phyloP scores from a whole-genome alignment of 2,797 vertebrate species.

The Melanotaenia parkinsoni region DNA sequence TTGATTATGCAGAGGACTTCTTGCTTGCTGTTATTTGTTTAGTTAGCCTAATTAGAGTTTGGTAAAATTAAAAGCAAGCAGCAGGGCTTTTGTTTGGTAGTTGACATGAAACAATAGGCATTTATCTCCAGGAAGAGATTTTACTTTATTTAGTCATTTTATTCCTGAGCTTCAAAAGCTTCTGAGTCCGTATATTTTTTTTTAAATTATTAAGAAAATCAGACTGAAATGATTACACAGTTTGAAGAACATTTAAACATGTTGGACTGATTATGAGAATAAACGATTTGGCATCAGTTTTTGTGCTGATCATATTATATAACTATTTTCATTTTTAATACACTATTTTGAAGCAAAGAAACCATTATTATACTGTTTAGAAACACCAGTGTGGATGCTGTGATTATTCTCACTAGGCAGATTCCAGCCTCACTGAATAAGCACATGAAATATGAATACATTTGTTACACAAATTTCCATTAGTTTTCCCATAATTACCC shows the following conservation, averaged over 20 bases:
- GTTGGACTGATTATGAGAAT: not conserved
- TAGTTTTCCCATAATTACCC: conserved; percentile 65
- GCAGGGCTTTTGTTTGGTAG: conserved; percentile 50
- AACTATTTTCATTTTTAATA: not conserved
- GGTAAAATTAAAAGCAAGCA: conserved; percentile 69
- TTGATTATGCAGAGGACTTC: conserved; percentile 72
- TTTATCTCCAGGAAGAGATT: conserved; percentile 33
- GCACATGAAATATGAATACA: conserved; percentile 56
- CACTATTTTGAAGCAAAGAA: conserved; percentile 2
- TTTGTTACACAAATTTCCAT: conserved; percentile 62
- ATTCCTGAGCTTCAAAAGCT: not conserved
- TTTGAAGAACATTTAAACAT: too few species aligned
- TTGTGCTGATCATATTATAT: not conserved
- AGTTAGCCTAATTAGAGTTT: conserved; percentile 72
- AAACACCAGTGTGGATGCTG: conserved; percentile 38
- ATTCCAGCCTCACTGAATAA: conserved; percentile 37
- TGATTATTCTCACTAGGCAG: conserved; percentile 33
- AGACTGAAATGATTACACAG: too few species aligned
- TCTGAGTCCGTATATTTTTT: too few species aligned
- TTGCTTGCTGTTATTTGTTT: conserved; percentile 65
- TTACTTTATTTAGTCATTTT: not conserved
- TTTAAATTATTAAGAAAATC: too few species aligned
- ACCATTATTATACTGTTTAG: conserved; percentile 11
- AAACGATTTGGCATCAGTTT: not conserved
- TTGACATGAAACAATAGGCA: conserved; percentile 52